These are phyloP conservation scores for Drosophila tani DNA, from an alignment of 1,140 invertebrate species.

Conservation along the genomic window DNA sequence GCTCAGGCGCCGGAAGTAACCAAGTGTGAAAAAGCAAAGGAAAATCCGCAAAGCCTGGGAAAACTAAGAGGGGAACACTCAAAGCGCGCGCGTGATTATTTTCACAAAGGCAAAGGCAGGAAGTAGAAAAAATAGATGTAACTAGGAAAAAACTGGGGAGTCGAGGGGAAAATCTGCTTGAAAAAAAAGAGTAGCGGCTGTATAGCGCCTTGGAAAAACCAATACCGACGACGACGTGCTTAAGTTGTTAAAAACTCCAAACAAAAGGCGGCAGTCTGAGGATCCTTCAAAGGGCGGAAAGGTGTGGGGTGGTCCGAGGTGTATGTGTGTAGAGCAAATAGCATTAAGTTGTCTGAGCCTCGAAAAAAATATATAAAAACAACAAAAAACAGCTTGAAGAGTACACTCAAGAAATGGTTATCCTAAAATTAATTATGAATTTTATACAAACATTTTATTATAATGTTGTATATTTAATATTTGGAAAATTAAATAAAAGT, in stretches of 20 bases:
- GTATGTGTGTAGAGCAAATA: slow-evolving; percentile 66
- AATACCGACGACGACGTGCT: slow-evolving; percentile 81
- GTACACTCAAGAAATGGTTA: neutral
- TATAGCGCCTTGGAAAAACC: slow-evolving; percentile 66
- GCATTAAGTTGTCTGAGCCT: slow-evolving; percentile 82
- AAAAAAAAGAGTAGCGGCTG: slow-evolving; percentile 32
- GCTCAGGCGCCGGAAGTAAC: slow-evolving; percentile 66
- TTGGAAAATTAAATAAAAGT: neutral
- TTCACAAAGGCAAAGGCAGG: slow-evolving; percentile 80
- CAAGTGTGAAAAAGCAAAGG: slow-evolving; percentile 80
- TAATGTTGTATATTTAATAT: neutral
- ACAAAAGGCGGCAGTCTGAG: slow-evolving; percentile 58
- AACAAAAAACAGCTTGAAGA: slow-evolving; percentile 37
- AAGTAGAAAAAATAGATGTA: slow-evolving; percentile 57
- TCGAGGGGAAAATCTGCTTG: slow-evolving; percentile 25
- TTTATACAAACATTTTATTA: neutral
- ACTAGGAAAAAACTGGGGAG: slow-evolving; percentile 32
- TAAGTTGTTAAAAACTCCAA: slow-evolving; percentile 82
- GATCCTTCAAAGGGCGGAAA: neutral
- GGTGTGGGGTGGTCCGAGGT: slow-evolving; percentile 13
- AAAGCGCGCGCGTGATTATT: slow-evolving; percentile 82
- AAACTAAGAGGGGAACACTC: slow-evolving; percentile 38
- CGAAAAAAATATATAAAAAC: slow-evolving; percentile 46
- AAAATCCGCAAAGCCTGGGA: slow-evolving; percentile 54
- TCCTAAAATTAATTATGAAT: too few species aligned